phyloP scores from a whole-genome alignment of 2,888 invertebrate genomes.

The Hartigia nigra region DNA sequence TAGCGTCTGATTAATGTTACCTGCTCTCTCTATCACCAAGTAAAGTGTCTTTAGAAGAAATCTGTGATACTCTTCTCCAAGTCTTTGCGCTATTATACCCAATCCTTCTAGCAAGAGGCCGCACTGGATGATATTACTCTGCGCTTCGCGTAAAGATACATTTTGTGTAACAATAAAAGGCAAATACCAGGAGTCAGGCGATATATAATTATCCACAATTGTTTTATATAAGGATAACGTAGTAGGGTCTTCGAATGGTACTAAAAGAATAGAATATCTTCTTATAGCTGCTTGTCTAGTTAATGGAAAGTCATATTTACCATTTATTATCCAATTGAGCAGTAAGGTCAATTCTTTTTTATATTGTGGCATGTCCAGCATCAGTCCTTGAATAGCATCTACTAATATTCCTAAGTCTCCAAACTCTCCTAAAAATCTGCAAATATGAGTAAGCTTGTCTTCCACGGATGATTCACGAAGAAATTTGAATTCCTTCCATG shows the following conservation, averaged over 20 bases:
- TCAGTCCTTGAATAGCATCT: slow-evolving; percentile 73
- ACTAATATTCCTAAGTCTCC: slow-evolving; percentile 71
- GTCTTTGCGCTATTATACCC: slow-evolving; percentile 71
- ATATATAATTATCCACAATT: slow-evolving; percentile 52
- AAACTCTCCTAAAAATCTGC: slow-evolving; percentile 69
- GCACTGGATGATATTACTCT: slow-evolving; percentile 74
- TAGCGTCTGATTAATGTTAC: slow-evolving; percentile 59
- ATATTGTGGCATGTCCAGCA: slow-evolving; percentile 67
- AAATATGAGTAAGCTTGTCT: slow-evolving; percentile 69
- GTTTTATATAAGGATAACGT: slow-evolving; percentile 44
- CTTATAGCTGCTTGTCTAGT: background rate
- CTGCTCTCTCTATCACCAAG: slow-evolving; percentile 77
- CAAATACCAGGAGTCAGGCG: slow-evolving; percentile 53
- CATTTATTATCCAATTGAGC: slow-evolving; percentile 70
- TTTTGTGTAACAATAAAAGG: slow-evolving; percentile 47
- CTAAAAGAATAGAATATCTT: slow-evolving; percentile 24
- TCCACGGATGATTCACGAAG: slow-evolving; percentile 68
- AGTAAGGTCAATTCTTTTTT: slow-evolving; percentile 73
- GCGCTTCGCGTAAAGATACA: slow-evolving; percentile 64
- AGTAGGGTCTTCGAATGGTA: slow-evolving; percentile 34
- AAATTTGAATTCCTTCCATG: slow-evolving; percentile 76
- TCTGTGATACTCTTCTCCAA: slow-evolving; percentile 70
- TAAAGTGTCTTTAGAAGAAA: slow-evolving; percentile 77
- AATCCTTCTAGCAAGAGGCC: slow-evolving; percentile 79
- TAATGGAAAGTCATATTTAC: slow-evolving; percentile 51